phyloP scores from a whole-genome alignment of 2,888 invertebrate genomes.

The Keiferia lycopersicella region DNA sequence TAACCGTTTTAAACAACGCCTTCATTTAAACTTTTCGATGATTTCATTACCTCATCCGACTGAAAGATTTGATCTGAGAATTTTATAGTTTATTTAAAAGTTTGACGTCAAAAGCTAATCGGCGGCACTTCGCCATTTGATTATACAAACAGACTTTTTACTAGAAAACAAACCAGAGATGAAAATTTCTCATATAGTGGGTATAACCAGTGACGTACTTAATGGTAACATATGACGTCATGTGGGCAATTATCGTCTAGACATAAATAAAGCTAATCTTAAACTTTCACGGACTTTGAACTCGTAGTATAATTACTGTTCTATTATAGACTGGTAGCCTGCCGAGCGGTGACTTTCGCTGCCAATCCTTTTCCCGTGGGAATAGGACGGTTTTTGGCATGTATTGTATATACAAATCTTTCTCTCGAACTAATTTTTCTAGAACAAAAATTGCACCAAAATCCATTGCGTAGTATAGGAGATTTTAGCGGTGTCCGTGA shows the following conservation, averaged over 20 bases:
- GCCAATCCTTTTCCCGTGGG: no score
- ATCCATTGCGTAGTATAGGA: no score
- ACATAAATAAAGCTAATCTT: constrained; percentile 12
- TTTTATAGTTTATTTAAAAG: neutral
- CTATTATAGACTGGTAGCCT: neutral
- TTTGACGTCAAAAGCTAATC: constrained; percentile 1
- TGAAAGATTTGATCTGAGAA: constrained; percentile 3
- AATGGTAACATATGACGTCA: neutral
- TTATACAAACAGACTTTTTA: neutral
- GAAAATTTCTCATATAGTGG: neutral
- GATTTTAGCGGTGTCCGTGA: no score
- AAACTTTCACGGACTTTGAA: constrained; percentile 19
- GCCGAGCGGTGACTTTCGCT: no score
- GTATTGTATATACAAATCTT: no score
- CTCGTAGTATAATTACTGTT: neutral
- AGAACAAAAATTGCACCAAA: no score
- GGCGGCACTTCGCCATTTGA: neutral
- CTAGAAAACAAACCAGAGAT: neutral
- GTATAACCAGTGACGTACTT: constrained; percentile 5
- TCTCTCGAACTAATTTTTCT: no score
- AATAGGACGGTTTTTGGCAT: no score
- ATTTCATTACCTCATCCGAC: neutral
- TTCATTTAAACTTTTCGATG: constrained; percentile 13
- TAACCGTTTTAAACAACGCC: constrained; percentile 23
- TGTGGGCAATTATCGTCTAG: neutral